Base-by-base conservation (phyloP, 1,140 invertebrate species). In the Contarinia nasturtii region DNA sequence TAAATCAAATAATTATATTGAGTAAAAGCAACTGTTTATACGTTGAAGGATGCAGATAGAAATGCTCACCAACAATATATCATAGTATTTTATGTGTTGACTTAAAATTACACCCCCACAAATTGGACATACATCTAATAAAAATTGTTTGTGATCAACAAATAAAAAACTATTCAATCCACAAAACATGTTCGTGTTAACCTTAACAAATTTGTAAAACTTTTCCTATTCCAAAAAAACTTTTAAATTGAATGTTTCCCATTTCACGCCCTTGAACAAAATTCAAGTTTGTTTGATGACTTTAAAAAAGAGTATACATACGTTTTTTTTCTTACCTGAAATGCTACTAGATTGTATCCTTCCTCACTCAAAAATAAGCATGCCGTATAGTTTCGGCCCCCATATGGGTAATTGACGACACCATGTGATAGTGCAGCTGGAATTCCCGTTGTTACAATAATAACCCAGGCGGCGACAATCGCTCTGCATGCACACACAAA, bases 361-460 rank as follows among this genome's bases (percentile, higher is more conserved):
- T 73, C 70, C 49, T 72, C 63, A 45, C 76, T 72, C 8, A 78
- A 62, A 57, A 80, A 81, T 4, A 76, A 71, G 53, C 79, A 81
- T 0, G 73, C 74, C 1, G 73, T 73, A 53, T 79, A 73, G 44
- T 71, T 65, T n/a, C 67, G 65, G 44, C 72, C 67, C 49, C 68
- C 70, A 52, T 75, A 75, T 42, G 66, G 68, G 55, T 79, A 79
- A 46, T 70, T 72, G 45, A 79, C 70, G 56, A 83, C 77, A n/a
- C 82, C 84, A 57, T 88, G 86, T 49, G 82, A 78, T 27, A 86
- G 63, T 15, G 84, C 73, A 0, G 83, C 77, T 4, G 88, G 88
- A 18, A 80, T 74, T 4, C 81, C 83, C 18, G 73, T 74, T 20
- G 75, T 73, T 7, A 87, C 63, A 21, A 92, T 84, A 22, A 90